Conservation (phyloP, 1,140 invertebrate genomes). For the Goniozus legneri region DNA sequence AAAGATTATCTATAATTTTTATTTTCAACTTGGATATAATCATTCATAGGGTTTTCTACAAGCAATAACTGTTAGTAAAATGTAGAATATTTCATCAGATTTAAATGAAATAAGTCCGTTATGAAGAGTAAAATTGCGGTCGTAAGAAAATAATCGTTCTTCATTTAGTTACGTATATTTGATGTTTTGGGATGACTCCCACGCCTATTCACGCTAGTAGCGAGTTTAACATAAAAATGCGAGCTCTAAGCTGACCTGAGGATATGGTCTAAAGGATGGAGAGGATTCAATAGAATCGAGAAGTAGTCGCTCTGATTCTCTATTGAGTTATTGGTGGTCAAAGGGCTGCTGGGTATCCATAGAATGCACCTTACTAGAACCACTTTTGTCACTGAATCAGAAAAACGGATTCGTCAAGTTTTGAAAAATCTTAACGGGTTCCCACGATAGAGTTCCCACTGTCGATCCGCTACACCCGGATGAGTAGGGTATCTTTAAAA, state of each 20-base stretch:
- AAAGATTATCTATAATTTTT: no score
- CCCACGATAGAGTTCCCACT: slow-evolving; percentile 42
- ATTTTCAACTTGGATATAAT: no score
- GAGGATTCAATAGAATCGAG: slow-evolving; percentile 29
- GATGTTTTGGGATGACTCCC: slow-evolving; percentile 45
- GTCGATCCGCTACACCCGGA: no score
- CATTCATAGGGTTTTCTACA: no score
- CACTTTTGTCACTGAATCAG: slow-evolving; percentile 25
- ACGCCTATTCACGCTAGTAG: slow-evolving; percentile 44
- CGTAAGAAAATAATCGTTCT: background rate
- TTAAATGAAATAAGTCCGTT: no score
- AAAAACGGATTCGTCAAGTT: slow-evolving; percentile 20
- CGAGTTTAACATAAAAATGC: slow-evolving; percentile 44
- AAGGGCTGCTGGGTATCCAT: slow-evolving; percentile 35
- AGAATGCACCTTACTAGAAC: slow-evolving; percentile 32
- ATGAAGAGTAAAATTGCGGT: slow-evolving; percentile 5
- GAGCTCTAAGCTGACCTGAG: slow-evolving; percentile 33
- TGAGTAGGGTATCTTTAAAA: no score
- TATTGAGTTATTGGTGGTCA: slow-evolving; percentile 39
- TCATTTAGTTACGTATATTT: slow-evolving; percentile 20
- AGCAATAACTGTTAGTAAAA: no score
- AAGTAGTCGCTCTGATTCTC: slow-evolving; percentile 20
- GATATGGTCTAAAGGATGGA: slow-evolving; percentile 18
- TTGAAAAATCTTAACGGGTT: slow-evolving; percentile 34
- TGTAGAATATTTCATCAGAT: no score